Evolutionary conservation across 1,140 invertebrate genomes (phyloP), one percentile per base, ranked within the genome.

Genomic region (Pinna nobilis): DNA sequence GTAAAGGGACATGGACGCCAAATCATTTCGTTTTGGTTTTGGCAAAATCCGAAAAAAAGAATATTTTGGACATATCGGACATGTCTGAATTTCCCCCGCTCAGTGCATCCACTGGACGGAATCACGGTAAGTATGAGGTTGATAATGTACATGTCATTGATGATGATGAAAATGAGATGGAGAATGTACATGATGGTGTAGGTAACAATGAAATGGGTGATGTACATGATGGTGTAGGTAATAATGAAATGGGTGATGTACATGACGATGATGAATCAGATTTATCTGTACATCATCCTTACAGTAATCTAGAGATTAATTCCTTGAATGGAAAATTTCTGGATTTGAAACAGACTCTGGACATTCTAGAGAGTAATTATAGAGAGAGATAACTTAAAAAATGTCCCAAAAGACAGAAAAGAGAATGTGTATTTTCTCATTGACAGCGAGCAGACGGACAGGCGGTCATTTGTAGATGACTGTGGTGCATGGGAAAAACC

Each of bases 1-100:
- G 65, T 28, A 23, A 25, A 32, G 50, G 50, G 20, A 68, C 23
- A 39, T 55, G 50, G 65, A 51, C 33, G 32, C 65, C 65, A 65
- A 65, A 65, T 33, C 41, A 65, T 65, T 65, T 65, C 51, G 47
- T 65, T 18, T 33, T 65, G n/a, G 28, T 65, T 18, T 20, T 51
- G 1, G 25, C 25, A 50, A 51, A 32, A 28, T 18, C 6, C 1
- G 23, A n/a, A 2, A 55, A 18, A 20, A 9, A 4, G 5, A n/a
- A n/a, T n/a, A n/a, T n/a, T n/a, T n/a, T n/a, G 5, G 37, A 67
- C 30, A 55, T 67, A 55, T 37, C 50, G 20, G 50, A 67, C 23
- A 28, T 9, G n/a, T 15, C 33, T 55, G 32, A 67, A 53, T 67
- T 67, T 67, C 65, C 50, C 15, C 30, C 33, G 23, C 33, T 67